phyloP scores from a whole-genome alignment of 2,113 vertebrate species.

The Anarhynchus alexandrinus region DNA sequence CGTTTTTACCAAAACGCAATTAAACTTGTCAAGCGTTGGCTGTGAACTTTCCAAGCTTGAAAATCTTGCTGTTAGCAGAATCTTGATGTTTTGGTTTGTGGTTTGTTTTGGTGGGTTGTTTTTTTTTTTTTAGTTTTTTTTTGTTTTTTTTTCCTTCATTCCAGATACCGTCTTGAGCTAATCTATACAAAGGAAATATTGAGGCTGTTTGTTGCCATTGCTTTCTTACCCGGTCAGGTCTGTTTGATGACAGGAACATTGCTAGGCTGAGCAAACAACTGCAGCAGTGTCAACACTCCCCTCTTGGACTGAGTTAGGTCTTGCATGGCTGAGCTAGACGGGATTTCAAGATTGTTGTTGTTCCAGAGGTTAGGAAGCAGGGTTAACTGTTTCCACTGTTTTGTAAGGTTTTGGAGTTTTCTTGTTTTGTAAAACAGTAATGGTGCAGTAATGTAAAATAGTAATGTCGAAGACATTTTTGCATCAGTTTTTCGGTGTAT shows the following conservation, averaged over 20 bases:
- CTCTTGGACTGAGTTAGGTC: not conserved
- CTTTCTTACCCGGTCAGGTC: not conserved
- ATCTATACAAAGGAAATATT: not conserved
- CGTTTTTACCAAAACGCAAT: not conserved
- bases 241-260: not conserved
- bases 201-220: not conserved
- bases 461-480: not conserved
- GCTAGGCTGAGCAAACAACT: not conserved
- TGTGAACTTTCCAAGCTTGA: not conserved
- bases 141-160: not conserved
- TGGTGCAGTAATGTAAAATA: not conserved
- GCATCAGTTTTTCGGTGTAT: not conserved
- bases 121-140: too few species aligned
- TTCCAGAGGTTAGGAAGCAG: not conserved
- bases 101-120: not conserved
- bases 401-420: not conserved
- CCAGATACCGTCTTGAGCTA: not conserved
- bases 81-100: not conserved
- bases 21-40: accelerated
- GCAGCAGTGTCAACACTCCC: not conserved
- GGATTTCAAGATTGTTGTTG: not conserved
- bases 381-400: not conserved
- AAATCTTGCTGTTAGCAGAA: not conserved
- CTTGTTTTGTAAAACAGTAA: not conserved
- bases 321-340: not conserved